phyloP scores from a whole-genome alignment of 2,797 vertebrate genomes.

The Helostoma temminkii region DNA sequence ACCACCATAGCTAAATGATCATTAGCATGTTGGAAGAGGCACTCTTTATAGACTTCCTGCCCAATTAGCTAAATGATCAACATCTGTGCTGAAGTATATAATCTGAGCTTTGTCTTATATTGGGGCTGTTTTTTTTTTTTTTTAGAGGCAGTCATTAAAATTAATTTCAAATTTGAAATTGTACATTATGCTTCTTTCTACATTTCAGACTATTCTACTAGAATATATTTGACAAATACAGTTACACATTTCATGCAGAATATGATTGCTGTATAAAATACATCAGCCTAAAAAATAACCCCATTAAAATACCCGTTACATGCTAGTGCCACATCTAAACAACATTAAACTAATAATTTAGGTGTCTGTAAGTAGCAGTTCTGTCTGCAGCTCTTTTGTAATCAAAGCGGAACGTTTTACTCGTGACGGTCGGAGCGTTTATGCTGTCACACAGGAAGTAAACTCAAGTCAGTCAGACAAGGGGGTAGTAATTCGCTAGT shows the following conservation, averaged over 20 bases:
- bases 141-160: too few species aligned
- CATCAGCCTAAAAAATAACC: background rate
- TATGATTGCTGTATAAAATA: background rate
- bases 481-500: conserved; percentile 24
- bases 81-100: conserved; percentile 54
- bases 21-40: rapidly evolving
- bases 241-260: background rate
- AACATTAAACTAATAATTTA: background rate
- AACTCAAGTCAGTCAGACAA: conserved; percentile 37
- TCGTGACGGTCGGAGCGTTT: conserved; percentile 46
- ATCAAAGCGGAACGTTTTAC: conserved; percentile 37
- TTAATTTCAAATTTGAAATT: too few species aligned
- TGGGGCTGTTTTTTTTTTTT: too few species aligned
- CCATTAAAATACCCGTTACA: background rate
- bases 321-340: background rate
- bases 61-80: conserved; percentile 63
- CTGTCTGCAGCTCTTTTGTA: too few species aligned
- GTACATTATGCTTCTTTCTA: background rate
- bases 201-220: background rate
- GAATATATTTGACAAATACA: background rate
- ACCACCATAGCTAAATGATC: conserved; percentile 51
- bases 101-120: background rate
- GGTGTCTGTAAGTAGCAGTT: background rate
- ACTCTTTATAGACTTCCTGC: conserved; percentile 38
- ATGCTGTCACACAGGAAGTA: conserved; percentile 77